These are phyloP conservation scores for Drosophila santomea DNA, from an alignment of 1,140 invertebrate genomes.

Conservation along the genomic window DNA sequence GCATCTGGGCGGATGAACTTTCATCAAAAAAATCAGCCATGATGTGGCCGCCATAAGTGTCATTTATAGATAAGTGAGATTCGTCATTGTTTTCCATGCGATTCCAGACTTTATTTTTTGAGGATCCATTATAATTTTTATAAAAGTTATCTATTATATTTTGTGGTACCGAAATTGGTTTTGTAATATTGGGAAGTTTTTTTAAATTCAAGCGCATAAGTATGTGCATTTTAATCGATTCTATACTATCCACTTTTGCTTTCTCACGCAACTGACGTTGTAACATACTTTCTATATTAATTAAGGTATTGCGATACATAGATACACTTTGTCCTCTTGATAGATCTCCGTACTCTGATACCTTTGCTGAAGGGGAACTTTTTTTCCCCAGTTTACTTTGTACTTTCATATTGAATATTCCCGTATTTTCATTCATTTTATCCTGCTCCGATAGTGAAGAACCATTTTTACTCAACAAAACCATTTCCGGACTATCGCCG, in stretches of 20 bases:
- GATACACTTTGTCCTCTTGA: slow-evolving; percentile 38
- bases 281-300: slow-evolving; percentile 55
- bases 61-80: slow-evolving; percentile 2
- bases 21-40: neutral
- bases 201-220: slow-evolving; percentile 71
- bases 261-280: slow-evolving; percentile 71
- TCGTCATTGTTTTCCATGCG: slow-evolving; percentile 1
- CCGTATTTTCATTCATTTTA: slow-evolving; percentile 1
- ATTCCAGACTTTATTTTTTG: slow-evolving; percentile 5
- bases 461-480: slow-evolving; percentile 5
- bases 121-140: slow-evolving; percentile 56
- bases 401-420: slow-evolving; percentile 11
- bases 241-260: slow-evolving; percentile 71
- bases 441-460: neutral
- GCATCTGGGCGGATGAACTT: slow-evolving; percentile 53
- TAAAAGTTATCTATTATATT: slow-evolving; percentile 75
- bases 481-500: neutral
- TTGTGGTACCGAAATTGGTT: slow-evolving; percentile 64
- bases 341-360: neutral
- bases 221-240: slow-evolving; percentile 80
- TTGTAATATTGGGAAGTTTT: slow-evolving; percentile 73
- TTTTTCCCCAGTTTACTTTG: slow-evolving; percentile 10
- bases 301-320: slow-evolving; percentile 52
- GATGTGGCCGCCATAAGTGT: neutral
- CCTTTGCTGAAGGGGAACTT: neutral